Percentiles rank a stretch among this genome's conserved stretches.
These are phyloP conservation scores for Actenoides lindsayi DNA, from an alignment of 2,113 vertebrate species.

Conservation along the genomic window DNA sequence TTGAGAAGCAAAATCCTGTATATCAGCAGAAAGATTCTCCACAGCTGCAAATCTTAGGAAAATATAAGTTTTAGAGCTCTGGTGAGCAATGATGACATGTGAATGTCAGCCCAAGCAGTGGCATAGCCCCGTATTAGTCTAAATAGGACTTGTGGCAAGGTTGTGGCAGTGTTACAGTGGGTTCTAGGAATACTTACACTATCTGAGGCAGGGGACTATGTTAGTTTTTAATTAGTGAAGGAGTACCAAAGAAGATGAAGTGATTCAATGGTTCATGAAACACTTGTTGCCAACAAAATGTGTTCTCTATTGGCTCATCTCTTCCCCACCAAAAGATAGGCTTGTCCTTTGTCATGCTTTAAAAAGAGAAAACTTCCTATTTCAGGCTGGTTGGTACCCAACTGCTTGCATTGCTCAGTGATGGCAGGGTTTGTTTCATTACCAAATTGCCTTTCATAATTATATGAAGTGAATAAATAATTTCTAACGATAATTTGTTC, in stretches of 20 bases:
- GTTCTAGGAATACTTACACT: neutral
- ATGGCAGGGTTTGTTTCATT: neutral
- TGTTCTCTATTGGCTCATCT: neutral
- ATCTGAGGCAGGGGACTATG: neutral
- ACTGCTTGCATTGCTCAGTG: neutral
- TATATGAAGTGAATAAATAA: neutral
- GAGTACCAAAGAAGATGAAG: neutral
- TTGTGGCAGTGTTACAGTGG: neutral
- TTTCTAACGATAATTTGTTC: neutral
- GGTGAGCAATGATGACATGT: neutral
- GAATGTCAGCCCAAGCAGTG: neutral
- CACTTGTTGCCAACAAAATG: neutral
- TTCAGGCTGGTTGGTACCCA: neutral
- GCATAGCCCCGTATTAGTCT: accelerated
- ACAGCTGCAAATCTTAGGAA: neutral
- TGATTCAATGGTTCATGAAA: neutral
- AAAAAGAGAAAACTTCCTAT: neutral
- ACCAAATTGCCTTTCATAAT: neutral
- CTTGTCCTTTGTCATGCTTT: neutral
- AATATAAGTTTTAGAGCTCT: neutral
- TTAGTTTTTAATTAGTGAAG: neutral
- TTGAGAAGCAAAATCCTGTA: neutral
- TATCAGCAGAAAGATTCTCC: neutral
- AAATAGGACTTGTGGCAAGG: neutral
- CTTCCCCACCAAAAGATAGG: neutral